Percentiles rank a stretch among this genome's conserved stretches.
Conservation (phyloP, 2,113 vertebrate genomes). For the Halcyon senegalensis region DNA sequence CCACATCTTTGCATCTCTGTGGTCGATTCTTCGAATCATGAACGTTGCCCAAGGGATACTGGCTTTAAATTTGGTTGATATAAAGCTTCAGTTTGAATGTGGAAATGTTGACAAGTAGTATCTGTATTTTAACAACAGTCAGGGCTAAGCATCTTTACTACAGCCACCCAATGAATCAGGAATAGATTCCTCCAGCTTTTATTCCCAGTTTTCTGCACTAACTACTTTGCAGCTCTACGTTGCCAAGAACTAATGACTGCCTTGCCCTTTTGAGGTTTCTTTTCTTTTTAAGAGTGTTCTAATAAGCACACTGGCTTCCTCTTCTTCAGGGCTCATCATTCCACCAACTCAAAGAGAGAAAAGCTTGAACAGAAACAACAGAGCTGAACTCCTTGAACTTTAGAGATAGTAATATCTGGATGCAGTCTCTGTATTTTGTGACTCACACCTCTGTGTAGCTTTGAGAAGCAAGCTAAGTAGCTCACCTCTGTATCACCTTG, state of each 20-base stretch:
- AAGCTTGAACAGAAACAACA: background rate
- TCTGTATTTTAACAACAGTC: background rate
- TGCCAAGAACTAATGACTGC: background rate
- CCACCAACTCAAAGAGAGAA: background rate
- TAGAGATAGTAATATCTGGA: background rate
- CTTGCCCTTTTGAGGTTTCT: background rate
- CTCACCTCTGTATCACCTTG: background rate
- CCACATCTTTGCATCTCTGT: background rate
- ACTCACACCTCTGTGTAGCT: background rate
- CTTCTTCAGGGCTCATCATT: background rate
- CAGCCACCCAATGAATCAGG: background rate
- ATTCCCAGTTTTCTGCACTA: background rate
- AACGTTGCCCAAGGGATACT: background rate
- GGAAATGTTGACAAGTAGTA: background rate
- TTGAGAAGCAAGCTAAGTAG: background rate
- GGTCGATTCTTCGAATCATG: background rate
- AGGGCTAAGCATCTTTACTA: background rate
- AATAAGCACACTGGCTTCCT: background rate
- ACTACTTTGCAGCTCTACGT: background rate
- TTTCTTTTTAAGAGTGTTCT: background rate
- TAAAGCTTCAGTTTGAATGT: background rate
- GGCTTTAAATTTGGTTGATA: background rate
- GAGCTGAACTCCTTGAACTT: background rate
- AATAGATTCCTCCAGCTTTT: background rate
- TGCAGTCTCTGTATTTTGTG: background rate